Conservation (phyloP, 2,113 vertebrate species). For the Anser brachyrhynchus region DNA sequence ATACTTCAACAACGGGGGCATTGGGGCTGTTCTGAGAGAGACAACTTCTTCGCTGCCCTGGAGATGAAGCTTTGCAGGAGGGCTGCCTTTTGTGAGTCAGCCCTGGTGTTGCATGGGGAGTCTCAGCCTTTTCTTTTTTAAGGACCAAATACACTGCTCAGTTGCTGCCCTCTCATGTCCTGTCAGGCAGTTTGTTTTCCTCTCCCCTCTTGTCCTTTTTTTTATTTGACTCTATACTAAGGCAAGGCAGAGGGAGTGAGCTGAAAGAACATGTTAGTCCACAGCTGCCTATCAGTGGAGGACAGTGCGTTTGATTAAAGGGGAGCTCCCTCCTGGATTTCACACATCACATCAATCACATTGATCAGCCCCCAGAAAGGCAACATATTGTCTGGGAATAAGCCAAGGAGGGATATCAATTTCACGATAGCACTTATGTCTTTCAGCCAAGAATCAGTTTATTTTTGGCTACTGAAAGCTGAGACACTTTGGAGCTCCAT, state of each 20-base stretch:
- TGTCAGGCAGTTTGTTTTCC: slow-evolving; percentile 12
- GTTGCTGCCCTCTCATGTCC: slow-evolving; percentile 78
- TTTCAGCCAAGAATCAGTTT: slow-evolving; percentile 81
- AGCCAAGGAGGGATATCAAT: slow-evolving; percentile 88
- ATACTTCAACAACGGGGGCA: neutral
- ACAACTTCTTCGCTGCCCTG: neutral
- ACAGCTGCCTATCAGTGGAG: slow-evolving; percentile 82
- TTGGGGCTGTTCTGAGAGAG: neutral
- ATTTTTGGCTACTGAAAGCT: slow-evolving; percentile 75
- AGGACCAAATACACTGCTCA: slow-evolving; percentile 27
- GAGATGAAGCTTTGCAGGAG: neutral
- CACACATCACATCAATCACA: slow-evolving; percentile 90
- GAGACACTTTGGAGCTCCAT: slow-evolving; percentile 60
- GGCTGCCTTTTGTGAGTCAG: neutral
- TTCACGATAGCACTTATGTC: slow-evolving; percentile 84
- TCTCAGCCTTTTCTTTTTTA: neutral
- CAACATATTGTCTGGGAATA: slow-evolving; percentile 93
- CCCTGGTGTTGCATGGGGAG: neutral
- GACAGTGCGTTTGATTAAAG: slow-evolving; percentile 87
- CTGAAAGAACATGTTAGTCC: slow-evolving; percentile 78
- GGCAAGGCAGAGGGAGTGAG: slow-evolving; percentile 33
- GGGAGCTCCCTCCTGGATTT: slow-evolving; percentile 82
- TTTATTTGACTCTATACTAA: slow-evolving; percentile 23
- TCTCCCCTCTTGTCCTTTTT: neutral
- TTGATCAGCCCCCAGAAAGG: slow-evolving; percentile 92